Conservation (phyloP, 2,113 vertebrate species). For the Oreotrochilus melanogaster region DNA sequence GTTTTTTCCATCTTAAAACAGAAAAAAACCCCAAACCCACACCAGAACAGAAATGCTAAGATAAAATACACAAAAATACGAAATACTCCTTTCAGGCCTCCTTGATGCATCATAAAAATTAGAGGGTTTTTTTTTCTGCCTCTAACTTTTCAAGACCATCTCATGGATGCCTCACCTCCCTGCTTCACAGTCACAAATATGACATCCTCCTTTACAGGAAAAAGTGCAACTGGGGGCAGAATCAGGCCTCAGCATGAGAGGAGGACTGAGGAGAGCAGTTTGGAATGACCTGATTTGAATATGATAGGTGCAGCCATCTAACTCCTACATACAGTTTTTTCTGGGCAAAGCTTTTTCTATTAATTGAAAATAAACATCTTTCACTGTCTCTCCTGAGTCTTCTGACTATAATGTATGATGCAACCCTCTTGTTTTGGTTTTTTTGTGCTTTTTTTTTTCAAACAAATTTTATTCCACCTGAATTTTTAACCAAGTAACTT, state of each 20-base stretch:
- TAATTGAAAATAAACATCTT: not conserved
- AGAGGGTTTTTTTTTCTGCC: not conserved
- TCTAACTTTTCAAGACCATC: not conserved
- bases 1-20: not conserved
- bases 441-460: not conserved
- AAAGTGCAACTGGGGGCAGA: not conserved
- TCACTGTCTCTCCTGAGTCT: not conserved
- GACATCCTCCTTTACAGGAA: not conserved
- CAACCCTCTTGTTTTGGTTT: not conserved
- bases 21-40: not conserved
- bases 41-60: not conserved
- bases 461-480: not conserved
- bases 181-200: not conserved
- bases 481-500: not conserved
- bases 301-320: not conserved
- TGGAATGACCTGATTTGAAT: not conserved
- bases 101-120: not conserved
- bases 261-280: not conserved
- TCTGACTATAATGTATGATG: not conserved
- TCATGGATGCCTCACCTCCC: not conserved
- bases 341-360: accelerated
- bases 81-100: not conserved
- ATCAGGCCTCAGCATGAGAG: not conserved
- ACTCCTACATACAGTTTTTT: not conserved
- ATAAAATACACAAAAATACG: not conserved